Base-by-base conservation (phyloP, 2,113 vertebrate genomes). In the Myiagra hebetior region DNA sequence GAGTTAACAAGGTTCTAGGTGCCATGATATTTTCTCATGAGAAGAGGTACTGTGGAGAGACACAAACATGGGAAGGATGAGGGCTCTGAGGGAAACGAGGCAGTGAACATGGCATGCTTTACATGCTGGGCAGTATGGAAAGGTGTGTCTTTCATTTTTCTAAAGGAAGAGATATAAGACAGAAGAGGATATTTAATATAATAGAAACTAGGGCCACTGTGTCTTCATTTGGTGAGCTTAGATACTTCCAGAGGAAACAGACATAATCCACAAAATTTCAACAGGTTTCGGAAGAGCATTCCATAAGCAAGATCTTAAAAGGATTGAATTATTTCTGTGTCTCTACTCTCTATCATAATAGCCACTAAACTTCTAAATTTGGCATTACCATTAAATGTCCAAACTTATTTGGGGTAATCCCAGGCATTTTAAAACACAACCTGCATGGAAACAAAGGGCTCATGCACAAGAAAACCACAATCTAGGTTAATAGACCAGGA, bases 31-130 rank as follows among this genome's bases (percentile, higher is more conserved):
- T 39, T 79, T 87, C 24, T 76, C 41, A 6, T 27, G 11, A 7
- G 6, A 31, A 55, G 15, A 37, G 3, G 2, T 37, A 14, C 4
- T 37, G 16, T 31, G n/a, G 6, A 64, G 20, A 83, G 6, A 35
- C 7, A 82, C 1, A 76, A 8, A 12, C 8, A 7, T 27, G 37
- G 41, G 35, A 56, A 59, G 4, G 7, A 27, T 21, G 11, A 46
- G 7, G 24, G 3, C 28, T 24, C 15, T 59, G 39, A 68, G 13
- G 7, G 24, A 83, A 82, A 39, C 4, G 3, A 80, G 33, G 7
- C 24, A n/a, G 19, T 10, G 7, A 69, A 1, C 6, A 8, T 23
- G 21, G 26, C 1, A 1, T 0, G 4, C 15, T 82, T 87, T 56
- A 8, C 9, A 3, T 62, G 3, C 9, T 44, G 23, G 20, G 6